These are phyloP conservation scores for Palythoa grandis DNA, from an alignment of 92 coral and sea anemone genomes.

Conservation along the genomic window DNA sequence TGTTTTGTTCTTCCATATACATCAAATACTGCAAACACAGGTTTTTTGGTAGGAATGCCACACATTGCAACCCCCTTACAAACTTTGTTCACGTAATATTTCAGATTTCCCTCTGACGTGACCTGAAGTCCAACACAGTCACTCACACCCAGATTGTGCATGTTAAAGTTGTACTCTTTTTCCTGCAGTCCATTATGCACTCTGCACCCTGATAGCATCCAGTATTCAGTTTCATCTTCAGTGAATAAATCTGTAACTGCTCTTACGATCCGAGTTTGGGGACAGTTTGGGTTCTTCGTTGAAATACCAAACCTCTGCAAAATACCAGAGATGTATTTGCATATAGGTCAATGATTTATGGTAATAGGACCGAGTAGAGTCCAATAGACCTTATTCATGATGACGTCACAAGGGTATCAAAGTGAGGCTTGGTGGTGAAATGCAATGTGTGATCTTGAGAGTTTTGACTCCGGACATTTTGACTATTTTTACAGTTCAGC, in stretches of 20 bases:
- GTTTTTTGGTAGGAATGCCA: constrained; percentile 83
- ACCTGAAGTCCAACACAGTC: constrained; percentile 91
- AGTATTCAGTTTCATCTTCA: constrained; percentile 81
- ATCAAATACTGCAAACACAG: constrained; percentile 89
- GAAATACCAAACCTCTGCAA: constrained; percentile 95
- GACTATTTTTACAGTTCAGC: too few relatives aligned
- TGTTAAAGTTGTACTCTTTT: constrained; percentile 83
- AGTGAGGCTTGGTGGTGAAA: too few relatives aligned
- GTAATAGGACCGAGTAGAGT: not conserved
- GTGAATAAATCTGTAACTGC: constrained; percentile 96
- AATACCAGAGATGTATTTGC: not conserved
- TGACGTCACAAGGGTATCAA: too few relatives aligned
- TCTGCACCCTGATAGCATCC: constrained; percentile 95
- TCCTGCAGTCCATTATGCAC: constrained; percentile 93
- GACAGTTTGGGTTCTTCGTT: constrained; percentile 81
- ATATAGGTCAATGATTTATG: not conserved
- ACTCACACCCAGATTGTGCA: constrained; percentile 84
- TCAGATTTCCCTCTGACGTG: constrained; percentile 75
- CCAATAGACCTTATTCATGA: too few relatives aligned
- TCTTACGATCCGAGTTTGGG: constrained; percentile 76
- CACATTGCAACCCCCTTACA: constrained; percentile 86
- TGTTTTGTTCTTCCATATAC: constrained; percentile 97
- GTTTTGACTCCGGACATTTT: too few relatives aligned
- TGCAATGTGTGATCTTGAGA: too few relatives aligned
- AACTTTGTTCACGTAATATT: constrained; percentile 80